phyloP scores from a whole-genome alignment of 2,797 vertebrate genomes.

The Coilia nasus region DNA sequence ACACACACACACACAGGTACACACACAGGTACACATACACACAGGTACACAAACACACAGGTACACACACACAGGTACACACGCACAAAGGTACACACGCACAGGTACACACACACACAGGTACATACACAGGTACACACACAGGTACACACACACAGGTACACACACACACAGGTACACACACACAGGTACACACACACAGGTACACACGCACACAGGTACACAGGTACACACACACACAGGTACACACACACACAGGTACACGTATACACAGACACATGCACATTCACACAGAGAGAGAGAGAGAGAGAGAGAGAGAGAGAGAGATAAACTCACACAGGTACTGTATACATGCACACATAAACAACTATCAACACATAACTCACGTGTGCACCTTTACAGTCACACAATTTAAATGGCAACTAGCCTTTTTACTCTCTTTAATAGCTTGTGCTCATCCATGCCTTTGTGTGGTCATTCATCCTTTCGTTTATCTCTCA shows the following conservation, averaged over 20 bases:
- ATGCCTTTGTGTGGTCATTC: background rate
- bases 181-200: background rate
- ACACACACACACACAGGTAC: background rate
- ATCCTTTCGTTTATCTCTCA: background rate
- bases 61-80: background rate
- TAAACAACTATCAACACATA: background rate
- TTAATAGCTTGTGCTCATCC: background rate
- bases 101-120: background rate
- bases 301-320: no score
- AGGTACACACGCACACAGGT: background rate
- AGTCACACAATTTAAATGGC: constrained; percentile 3
- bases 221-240: no score
- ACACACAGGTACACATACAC: background rate
- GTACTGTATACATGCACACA: no score
- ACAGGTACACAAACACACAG: background rate
- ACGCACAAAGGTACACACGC: background rate
- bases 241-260: no score
- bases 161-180: background rate
- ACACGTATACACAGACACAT: no score
- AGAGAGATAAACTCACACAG: no score
- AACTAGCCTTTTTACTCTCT: background rate
- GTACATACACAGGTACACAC: background rate
- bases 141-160: background rate
- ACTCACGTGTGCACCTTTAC: background rate
- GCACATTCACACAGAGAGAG: no score